Conservation (phyloP, 2,113 vertebrate species). For the Amphiprion ocellaris region DNA sequence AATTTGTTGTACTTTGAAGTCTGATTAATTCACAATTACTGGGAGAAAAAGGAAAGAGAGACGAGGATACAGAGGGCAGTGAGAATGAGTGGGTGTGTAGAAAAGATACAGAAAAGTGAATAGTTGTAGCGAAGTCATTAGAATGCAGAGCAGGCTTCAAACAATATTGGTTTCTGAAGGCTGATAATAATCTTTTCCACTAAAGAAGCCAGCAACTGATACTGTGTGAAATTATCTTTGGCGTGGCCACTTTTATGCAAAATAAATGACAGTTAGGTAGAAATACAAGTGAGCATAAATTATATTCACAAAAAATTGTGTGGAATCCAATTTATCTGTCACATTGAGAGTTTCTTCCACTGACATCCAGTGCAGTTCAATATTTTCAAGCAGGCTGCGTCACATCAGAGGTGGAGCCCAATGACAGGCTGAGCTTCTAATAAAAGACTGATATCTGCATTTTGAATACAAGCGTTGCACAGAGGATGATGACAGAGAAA, state of each 20-base stretch:
- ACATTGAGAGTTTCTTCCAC: constrained; percentile 6
- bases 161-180: constrained; percentile 19
- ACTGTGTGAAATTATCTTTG: constrained; percentile 35
- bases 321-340: constrained; percentile 6
- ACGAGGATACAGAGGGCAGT: constrained; percentile 15
- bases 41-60: constrained; percentile 37
- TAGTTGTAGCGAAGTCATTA: neutral
- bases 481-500: constrained; percentile 14
- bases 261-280: constrained; percentile 18
- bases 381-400: neutral
- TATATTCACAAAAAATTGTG: neutral
- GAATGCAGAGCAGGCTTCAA: constrained; percentile 35
- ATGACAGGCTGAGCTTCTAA: constrained; percentile 26
- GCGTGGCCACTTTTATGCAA: neutral
- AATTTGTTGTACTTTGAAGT: constrained; percentile 78
- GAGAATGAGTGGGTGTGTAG: constrained; percentile 5
- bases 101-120: constrained; percentile 19
- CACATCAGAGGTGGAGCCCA: constrained; percentile 13
- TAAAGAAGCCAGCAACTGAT: constrained; percentile 27
- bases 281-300: constrained; percentile 28
- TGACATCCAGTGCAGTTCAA: neutral
- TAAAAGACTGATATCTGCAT: constrained; percentile 43
- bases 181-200: constrained; percentile 34
- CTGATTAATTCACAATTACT: constrained; percentile 78
- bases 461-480: constrained; percentile 22